A percentile compares a stretch with the other conserved stretches of the same genome.
Evolutionary conservation across 2,888 invertebrate species (phyloP).

Genomic region (Amiota communis): DNA sequence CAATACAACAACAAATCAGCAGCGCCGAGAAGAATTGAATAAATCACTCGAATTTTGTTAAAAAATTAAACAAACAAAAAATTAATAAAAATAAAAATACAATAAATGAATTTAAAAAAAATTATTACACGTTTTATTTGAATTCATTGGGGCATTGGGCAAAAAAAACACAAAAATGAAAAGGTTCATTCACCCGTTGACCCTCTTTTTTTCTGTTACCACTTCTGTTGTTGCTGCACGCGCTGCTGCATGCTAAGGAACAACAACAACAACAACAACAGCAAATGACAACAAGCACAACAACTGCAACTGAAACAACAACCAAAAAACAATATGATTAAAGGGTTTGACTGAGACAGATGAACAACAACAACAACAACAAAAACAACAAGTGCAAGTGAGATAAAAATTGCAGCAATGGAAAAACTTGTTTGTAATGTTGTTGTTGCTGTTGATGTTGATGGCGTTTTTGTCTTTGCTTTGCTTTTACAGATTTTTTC

Average conservation of each 20-base stretch:
- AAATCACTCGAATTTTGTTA: too few species aligned
- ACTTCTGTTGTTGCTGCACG: not conserved
- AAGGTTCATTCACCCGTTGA: slow-evolving; percentile 68
- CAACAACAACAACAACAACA: slow-evolving; percentile 40
- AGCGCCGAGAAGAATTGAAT: too few species aligned
- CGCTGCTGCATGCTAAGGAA: slow-evolving; percentile 16
- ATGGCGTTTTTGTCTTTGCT: not conserved
- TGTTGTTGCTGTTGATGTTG: slow-evolving; percentile 10
- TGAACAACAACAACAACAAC: not conserved
- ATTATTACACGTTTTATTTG: slow-evolving; percentile 42
- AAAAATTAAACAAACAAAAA: slow-evolving; percentile 13
- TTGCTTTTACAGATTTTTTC: too few species aligned
- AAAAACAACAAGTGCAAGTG: not conserved
- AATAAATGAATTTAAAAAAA: slow-evolving; percentile 25
- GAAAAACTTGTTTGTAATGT: not conserved
- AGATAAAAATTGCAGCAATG: too few species aligned
- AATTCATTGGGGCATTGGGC: slow-evolving; percentile 44
- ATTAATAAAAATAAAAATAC: not conserved
- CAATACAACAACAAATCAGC: too few species aligned
- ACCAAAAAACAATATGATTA: not conserved
- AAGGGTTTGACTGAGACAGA: slow-evolving; percentile 23
- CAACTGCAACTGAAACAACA: not conserved
- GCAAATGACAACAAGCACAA: slow-evolving; percentile 14
- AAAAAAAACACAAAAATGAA: not conserved
- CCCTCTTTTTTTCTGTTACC: slow-evolving; percentile 56